Base-by-base conservation (phyloP, 2,888 invertebrate genomes). In the Pogonocherus hispidulus region DNA sequence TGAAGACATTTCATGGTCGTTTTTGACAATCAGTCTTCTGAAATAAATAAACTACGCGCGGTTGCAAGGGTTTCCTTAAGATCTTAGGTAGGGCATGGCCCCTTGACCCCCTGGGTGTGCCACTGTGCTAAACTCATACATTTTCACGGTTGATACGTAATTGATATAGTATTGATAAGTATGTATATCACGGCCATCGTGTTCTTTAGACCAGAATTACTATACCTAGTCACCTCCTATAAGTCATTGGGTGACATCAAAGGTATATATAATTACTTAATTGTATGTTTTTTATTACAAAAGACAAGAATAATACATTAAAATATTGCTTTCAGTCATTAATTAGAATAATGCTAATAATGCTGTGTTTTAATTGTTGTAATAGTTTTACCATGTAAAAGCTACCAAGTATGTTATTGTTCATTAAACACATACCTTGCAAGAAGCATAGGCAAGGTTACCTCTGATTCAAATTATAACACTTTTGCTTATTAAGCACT, bases 391-490 rank as follows among this genome's bases (percentile, higher is more conserved):
- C n/a, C n/a, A n/a, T n/a, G n/a, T n/a, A n/a, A n/a, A n/a, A n/a
- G n/a, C n/a, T n/a, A n/a, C n/a, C 14, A 11, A 32, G 19, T 20
- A n/a, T 59, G 54, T 59, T 46, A 62, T 55, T 54, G 20, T 47
- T 62, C 55, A 9, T 46, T 47, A n/a, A 55, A 49, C 51, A 60
- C 64, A 41, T 71, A 57, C 59, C 51, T 44, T 23, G 51, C 22
- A 47, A 51, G 20, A 44, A 23, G 56, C 47, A 59, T 19, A 22
- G 37, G 44, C 66, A 67, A 71, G 70, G 70, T 67, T 71, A 65
- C 37, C 44, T 66, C 51, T 32, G 55, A 65, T 59, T 63, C 14
- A 67, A 64, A 49, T 27, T 46, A 56, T 20, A 57, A 44, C 20
- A 23, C 19, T 44, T 57, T 20, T 20, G 62, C 60, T 67, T 64